Percentiles rank a stretch among this genome's conserved stretches.
phyloP scores from a whole-genome alignment of 2,113 vertebrate genomes.

The Erinaceus europaeus region DNA sequence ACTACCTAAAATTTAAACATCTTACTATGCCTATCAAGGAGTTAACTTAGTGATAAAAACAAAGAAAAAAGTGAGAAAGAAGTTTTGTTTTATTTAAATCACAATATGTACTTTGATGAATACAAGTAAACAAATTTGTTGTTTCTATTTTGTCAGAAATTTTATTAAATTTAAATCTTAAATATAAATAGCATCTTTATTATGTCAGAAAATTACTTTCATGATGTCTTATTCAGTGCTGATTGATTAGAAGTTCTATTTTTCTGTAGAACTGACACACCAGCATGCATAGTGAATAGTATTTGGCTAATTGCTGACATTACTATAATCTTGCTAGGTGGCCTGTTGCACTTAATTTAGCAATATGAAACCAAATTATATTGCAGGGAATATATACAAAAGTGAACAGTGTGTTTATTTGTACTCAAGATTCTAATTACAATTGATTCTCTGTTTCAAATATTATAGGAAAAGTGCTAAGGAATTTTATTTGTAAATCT shows the following conservation, averaged over 20 bases:
- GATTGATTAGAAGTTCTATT: constrained; percentile 11
- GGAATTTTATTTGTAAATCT: constrained; percentile 66
- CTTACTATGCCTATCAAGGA: background rate
- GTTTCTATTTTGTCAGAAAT: background rate
- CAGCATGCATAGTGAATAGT: background rate
- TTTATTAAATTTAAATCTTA: background rate
- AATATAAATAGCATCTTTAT: background rate
- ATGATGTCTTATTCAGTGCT: background rate
- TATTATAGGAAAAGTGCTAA: constrained; percentile 53
- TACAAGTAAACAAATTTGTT: no score
- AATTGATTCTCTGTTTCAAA: constrained; percentile 45
- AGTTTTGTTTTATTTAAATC: background rate
- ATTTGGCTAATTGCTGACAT: constrained; percentile 46
- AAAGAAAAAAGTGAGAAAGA: background rate
- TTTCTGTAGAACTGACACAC: background rate
- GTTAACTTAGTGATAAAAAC: background rate
- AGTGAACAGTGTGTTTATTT: constrained; percentile 62
- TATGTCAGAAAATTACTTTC: background rate
- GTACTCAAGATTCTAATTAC: constrained; percentile 55
- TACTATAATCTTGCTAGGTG: constrained; percentile 53
- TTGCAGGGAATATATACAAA: constrained; percentile 42
- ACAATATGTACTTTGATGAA: background rate
- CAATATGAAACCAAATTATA: constrained; percentile 51
- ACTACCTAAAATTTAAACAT: background rate
- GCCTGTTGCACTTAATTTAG: constrained; percentile 51